Evolutionary conservation across 2,888 invertebrate genomes (phyloP), one percentile per base, ranked within the genome.

Genomic region (Drosophila bunnanda): DNA sequence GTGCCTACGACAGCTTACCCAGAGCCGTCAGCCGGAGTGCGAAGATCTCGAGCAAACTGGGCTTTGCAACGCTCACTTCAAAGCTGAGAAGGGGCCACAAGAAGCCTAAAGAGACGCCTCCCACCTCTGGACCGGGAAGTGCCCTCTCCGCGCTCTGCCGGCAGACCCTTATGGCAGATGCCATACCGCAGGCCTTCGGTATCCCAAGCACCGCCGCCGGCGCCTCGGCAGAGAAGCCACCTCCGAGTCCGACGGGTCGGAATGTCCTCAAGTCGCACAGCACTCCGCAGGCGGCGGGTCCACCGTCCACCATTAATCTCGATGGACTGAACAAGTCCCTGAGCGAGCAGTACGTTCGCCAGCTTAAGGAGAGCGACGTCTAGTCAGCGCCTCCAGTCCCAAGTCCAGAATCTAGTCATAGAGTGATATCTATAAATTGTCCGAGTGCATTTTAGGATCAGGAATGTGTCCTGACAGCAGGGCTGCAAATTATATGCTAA

Each of bases 111-210:
- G 71, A 92, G 90, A 56, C 89, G 80, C 34, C 61, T 58, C 91
- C 93, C 4, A 3, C 12, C 60, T 91, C 89, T 70, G 30, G 82
- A 82, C 48, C 76, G 80, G 93, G 94, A 83, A 94, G 95, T 61
- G 95, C 96, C 0, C 94, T 96, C 0, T 94, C 96, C 0, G 93
- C 94, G 3, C 93, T 96, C 6, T 96, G 96, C 79, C 93, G 96
- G 1, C 96, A 96, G 90, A 96, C 96, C 84, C 92, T 96, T 5
- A 92, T 96, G 6, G 96, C 96, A 13, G 94, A 95, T 82, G 93
- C 89, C 0, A 50, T 84, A 34, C 89, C 91, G 4, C 82, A 89
- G 70, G 67, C 66, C 2, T 62, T 78, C 9, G 66, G 50, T 4
- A 10, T 50, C 5, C 1, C 9, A 13, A 13, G 20, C 20, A 9